Conservation (phyloP, 2,888 invertebrate species). For the Epinotia ramella region DNA sequence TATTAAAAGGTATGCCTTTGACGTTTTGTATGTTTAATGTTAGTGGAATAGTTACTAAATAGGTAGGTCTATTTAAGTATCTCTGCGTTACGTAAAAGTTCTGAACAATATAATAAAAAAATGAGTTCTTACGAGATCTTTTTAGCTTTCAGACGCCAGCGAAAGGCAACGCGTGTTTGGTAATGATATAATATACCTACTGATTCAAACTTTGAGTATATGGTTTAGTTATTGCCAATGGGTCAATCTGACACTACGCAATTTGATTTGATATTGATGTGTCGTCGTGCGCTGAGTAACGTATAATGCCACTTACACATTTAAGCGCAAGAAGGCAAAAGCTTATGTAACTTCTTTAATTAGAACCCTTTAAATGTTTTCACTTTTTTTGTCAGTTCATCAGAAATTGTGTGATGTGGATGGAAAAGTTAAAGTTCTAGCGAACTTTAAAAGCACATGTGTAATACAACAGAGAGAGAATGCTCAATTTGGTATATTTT, state of each 20-base stretch:
- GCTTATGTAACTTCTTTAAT: no score
- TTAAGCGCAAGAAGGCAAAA: no score
- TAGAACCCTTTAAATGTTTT: no score
- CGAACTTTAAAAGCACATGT: no score
- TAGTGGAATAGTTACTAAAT: background rate
- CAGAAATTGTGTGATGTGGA: no score
- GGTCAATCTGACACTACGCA: background rate
- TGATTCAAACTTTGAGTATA: background rate
- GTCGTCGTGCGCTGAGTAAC: no score
- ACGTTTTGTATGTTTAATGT: background rate
- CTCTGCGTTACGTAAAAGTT: background rate
- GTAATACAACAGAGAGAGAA: no score
- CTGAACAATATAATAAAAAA: background rate
- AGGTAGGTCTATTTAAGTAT: background rate
- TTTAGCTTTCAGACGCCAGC: background rate
- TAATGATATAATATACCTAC: background rate
- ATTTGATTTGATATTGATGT: no score
- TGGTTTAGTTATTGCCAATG: background rate
- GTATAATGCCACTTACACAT: no score
- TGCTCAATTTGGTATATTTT: no score
- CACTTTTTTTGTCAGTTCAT: no score
- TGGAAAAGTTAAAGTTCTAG: no score
- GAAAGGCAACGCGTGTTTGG: background rate
- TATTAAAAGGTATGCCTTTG: background rate
- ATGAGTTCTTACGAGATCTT: background rate